These are phyloP conservation scores for Cottus gobio DNA, from an alignment of 2,113 vertebrate genomes.

Conservation along the genomic window DNA sequence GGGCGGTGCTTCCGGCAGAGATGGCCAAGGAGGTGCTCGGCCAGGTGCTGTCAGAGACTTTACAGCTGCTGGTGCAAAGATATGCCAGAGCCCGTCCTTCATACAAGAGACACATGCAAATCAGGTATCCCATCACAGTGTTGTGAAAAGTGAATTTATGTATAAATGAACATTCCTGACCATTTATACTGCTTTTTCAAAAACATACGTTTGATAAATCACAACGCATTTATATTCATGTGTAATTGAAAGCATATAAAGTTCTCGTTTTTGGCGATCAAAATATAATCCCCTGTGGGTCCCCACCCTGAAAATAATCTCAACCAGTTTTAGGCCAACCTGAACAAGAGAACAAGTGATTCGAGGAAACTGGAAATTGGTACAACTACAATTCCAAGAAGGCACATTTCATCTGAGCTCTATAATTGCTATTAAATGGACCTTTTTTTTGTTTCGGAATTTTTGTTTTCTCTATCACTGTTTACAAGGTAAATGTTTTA, in stretches of 20 bases:
- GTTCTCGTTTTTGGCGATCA: no score
- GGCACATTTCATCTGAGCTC: neutral
- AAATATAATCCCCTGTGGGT: no score
- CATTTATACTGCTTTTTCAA: no score
- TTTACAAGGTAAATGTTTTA: neutral
- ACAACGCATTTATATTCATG: no score
- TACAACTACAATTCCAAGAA: neutral
- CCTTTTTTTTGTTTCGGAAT: neutral
- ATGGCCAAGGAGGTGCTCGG: slow-evolving; percentile 87
- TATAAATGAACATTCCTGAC: neutral
- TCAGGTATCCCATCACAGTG: slow-evolving; percentile 85
- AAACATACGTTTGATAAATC: no score
- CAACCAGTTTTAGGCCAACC: neutral
- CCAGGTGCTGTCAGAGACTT: slow-evolving; percentile 89
- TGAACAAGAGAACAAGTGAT: neutral
- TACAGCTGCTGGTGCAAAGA: slow-evolving; percentile 89
- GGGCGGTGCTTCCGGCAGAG: slow-evolving; percentile 85
- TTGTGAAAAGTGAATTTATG: neutral
- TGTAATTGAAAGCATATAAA: no score
- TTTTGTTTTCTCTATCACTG: neutral
- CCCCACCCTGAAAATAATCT: no score
- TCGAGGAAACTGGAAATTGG: neutral
- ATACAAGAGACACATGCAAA: slow-evolving; percentile 91
- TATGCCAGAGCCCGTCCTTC: slow-evolving; percentile 89
- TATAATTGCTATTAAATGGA: neutral